Evolutionary conservation across 2,797 vertebrate genomes (phyloP).

Genomic region (Fistularia commersonii): DNA sequence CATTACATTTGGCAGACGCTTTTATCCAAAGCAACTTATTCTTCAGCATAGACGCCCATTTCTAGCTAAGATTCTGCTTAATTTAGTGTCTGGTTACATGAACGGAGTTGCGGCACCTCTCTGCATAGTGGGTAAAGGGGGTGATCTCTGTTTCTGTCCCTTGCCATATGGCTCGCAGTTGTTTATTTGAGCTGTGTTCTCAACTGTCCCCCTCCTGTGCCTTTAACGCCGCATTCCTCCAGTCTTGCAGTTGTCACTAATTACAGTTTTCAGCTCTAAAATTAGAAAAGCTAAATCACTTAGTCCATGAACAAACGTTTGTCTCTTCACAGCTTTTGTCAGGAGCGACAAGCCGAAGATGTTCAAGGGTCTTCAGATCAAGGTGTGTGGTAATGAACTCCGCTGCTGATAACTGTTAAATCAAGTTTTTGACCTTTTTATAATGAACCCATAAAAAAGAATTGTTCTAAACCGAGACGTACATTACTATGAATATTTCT

Average conservation of each 20-base stretch:
- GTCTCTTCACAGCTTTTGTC: conserved; percentile 87
- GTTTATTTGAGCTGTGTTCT: conserved; percentile 41
- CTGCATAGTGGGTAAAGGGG: background rate
- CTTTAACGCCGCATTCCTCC: conserved; percentile 30
- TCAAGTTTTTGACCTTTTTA: background rate
- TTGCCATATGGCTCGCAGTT: conserved; percentile 47
- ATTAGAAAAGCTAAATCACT: conserved; percentile 20
- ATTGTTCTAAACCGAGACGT: background rate
- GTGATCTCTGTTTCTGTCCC: background rate
- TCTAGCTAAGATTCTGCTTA: conserved; percentile 18
- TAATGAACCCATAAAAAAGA: background rate
- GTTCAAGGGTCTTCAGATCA: conserved; percentile 98
- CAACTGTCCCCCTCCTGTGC: conserved; percentile 24
- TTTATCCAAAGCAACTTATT: too few species aligned
- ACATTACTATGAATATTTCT: conserved; percentile 8
- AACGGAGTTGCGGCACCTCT: conserved; percentile 7
- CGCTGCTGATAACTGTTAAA: background rate
- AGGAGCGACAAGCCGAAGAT: conserved; percentile 97
- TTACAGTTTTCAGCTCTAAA: conserved; percentile 12
- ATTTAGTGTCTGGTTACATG: conserved; percentile 33
- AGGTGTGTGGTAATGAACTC: conserved; percentile 70
- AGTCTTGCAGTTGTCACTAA: conserved; percentile 36
- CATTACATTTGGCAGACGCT: too few species aligned
- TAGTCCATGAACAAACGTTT: conserved; percentile 12
- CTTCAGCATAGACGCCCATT: conserved; percentile 22